phyloP scores from a whole-genome alignment of 2,113 vertebrate species.

The Puntigrus tetrazona region DNA sequence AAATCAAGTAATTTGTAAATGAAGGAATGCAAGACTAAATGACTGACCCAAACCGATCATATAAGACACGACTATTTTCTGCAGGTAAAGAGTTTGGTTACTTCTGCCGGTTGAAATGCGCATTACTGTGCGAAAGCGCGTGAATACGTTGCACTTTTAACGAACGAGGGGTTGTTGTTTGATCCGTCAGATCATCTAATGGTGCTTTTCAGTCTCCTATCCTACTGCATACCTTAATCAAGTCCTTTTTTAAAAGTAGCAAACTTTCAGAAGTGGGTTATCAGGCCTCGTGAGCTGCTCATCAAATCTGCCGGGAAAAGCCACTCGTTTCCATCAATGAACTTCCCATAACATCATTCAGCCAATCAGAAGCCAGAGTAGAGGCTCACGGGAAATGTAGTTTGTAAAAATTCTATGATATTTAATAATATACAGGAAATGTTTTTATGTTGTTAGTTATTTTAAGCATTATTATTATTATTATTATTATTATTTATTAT shows the following conservation, averaged over 20 bases:
- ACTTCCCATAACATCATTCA: conserved; percentile 7
- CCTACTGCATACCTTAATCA: neutral
- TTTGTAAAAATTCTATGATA: neutral
- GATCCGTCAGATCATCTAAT: neutral
- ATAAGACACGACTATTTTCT: neutral
- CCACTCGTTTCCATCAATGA: neutral
- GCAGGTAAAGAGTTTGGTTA: neutral
- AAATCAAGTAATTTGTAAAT: neutral
- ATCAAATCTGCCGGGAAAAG: conserved; percentile 41
- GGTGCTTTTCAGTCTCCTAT: neutral
- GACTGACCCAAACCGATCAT: neutral
- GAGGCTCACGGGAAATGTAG: conserved; percentile 9
- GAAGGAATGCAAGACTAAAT: neutral
- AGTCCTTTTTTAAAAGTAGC: neutral
- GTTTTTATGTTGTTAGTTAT: neutral
- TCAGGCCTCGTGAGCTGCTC: neutral
- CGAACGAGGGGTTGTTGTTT: neutral
- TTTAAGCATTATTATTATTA: no score
- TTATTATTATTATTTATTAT: no score
- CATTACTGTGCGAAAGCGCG: neutral
- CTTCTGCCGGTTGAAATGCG: neutral
- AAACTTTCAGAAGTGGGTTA: neutral
- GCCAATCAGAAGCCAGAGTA: conserved; percentile 17
- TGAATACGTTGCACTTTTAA: neutral
- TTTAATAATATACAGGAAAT: neutral